Base-by-base conservation (phyloP, 2,113 vertebrate species). In the Anser brachyrhynchus region DNA sequence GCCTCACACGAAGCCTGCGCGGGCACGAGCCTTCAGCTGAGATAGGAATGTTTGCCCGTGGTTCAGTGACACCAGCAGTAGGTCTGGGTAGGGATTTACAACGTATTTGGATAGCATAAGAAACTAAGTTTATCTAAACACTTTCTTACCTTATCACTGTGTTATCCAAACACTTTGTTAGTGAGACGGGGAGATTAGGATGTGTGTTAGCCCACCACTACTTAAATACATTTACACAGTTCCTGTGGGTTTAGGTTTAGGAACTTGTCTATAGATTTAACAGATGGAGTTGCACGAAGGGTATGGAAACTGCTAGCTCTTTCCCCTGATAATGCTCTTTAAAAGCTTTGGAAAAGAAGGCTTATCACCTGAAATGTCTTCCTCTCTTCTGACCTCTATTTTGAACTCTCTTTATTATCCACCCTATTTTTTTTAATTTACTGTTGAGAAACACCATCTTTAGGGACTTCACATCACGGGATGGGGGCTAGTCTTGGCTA, bases 41-140 rank as follows among this genome's bases (percentile, higher is more conserved):
- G 61, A 61, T 21, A 49, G 79, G 59, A 93, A 57, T 74, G 41
- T 91, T 91, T 90, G 51, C 81, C 65, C 90, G 64, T 66, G 28
- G 29, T 52, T 90, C 59, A 74, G 64, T 52, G 80, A 84, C 85
- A 87, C 79, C n/a, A 88, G 64, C 72, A 89, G 52, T 25, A 71
- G 79, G 46, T 19, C 69, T 69, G 28, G 52, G 73, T 37, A 79
- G 43, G 76, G 69, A 92, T 90, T 95, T 84, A 55, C 44, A 61
- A 3, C 33, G 29, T 94, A 31, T 93, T 94, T 92, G 59, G 90
- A 70, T 88, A 94, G 84, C 66, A 2, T 41, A 52, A 57, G 66
- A 82, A 94, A 57, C 26, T 46, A 29, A 88, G 82, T 96, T 95
- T 94, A 93, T 92, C 64, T 92, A 83, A 95, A 88, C 78, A 94